phyloP scores from a whole-genome alignment of 1,140 invertebrate genomes.

The Uloborus diversus region DNA sequence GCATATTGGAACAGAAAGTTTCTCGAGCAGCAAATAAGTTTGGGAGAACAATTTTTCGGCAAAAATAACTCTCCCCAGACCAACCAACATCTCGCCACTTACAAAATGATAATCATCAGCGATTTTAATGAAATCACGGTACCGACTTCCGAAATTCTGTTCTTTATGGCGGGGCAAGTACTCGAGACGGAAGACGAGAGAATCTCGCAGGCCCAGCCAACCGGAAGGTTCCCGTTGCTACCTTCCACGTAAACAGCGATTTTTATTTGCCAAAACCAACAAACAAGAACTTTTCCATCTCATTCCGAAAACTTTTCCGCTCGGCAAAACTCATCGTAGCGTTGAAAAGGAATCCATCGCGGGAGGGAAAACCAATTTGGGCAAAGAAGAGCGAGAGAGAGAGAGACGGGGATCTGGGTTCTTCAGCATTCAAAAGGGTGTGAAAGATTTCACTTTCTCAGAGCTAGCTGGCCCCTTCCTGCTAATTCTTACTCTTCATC shows the following conservation, averaged over 20 bases:
- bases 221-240: too few species aligned
- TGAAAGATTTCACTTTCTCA: conserved; percentile 46
- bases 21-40: too few species aligned
- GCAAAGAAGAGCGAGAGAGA: conserved; percentile 11
- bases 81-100: too few species aligned
- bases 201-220: too few species aligned
- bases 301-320: conserved; percentile 26
- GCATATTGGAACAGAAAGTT: too few species aligned
- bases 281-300: conserved; percentile 29
- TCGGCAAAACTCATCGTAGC: conserved; percentile 40
- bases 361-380: conserved; percentile 38
- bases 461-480: neutral
- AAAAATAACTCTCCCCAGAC: too few species aligned
- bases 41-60: too few species aligned
- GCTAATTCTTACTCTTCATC: conserved; percentile 42
- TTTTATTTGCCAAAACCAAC: neutral
- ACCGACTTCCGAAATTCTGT: too few species aligned
- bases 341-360: conserved; percentile 16
- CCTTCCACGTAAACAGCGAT: conserved; percentile 11
- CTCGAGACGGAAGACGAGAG: too few species aligned
- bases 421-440: conserved; percentile 55
- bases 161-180: too few species aligned
- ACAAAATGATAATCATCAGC: too few species aligned
- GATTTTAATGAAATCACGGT: too few species aligned
- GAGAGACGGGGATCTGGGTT: neutral